Conservation (phyloP, 2,888 invertebrate species). For the Octonoba sinensis region DNA sequence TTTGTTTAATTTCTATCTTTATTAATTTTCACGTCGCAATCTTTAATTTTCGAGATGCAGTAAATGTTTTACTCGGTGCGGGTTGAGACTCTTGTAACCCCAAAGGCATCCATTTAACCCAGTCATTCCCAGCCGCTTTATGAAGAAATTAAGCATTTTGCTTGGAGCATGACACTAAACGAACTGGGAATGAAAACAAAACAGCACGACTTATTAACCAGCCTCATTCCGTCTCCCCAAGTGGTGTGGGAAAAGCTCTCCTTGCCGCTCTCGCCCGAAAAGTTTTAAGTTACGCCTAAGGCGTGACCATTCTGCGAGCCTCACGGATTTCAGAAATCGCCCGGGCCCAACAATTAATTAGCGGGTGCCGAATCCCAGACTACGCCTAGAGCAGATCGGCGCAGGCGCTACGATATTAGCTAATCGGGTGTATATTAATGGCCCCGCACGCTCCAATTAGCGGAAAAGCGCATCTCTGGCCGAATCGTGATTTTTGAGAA, state of each 20-base stretch:
- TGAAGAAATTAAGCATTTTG: too few species aligned
- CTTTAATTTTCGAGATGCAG: too few species aligned
- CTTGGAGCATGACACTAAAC: too few species aligned
- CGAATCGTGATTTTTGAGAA: constrained; percentile 34
- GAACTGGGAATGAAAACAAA: too few species aligned
- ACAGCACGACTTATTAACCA: too few species aligned
- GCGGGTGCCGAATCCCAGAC: constrained; percentile 46
- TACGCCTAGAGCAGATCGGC: constrained; percentile 38
- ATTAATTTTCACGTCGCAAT: too few species aligned
- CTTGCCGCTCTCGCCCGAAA: constrained; percentile 48
- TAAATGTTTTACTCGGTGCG: too few species aligned
- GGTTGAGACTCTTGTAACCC: too few species aligned
- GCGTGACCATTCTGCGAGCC: constrained; percentile 51
- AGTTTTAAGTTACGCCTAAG: constrained; percentile 64
- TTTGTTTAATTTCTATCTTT: too few species aligned
- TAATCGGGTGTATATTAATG: constrained; percentile 46
- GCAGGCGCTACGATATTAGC: constrained; percentile 32
- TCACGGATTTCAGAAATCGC: constrained; percentile 36
- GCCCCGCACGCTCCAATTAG: constrained; percentile 42
- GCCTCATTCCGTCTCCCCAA: constrained; percentile 30
- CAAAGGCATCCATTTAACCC: too few species aligned
- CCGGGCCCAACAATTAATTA: constrained; percentile 56
- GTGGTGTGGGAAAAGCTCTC: constrained; percentile 43
- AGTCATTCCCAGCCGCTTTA: too few species aligned
- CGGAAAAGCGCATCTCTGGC: constrained; percentile 4